Evolutionary conservation across 2,797 vertebrate species (phyloP).

Genomic region (Myripristis murdjan): DNA sequence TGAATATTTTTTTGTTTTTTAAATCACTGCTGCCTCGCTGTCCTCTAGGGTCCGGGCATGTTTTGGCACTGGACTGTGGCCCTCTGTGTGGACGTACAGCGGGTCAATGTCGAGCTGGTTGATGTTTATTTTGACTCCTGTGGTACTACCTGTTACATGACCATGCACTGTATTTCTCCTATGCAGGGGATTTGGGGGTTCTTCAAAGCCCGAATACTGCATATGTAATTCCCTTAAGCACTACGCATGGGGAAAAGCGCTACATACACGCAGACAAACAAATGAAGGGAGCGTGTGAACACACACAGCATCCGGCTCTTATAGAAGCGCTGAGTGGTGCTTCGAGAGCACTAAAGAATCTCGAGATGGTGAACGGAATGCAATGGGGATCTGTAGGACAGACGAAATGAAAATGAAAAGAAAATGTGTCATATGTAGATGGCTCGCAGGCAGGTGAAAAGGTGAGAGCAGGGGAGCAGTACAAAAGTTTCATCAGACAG

Average conservation of each 20-base stretch:
- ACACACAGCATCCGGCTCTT: constrained; percentile 9
- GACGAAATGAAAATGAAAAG: constrained; percentile 32
- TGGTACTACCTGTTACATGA: constrained; percentile 5
- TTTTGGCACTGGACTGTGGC: too few relatives aligned
- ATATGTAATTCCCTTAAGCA: constrained; percentile 19
- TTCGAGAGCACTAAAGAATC: constrained; percentile 31
- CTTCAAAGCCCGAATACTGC: too few relatives aligned
- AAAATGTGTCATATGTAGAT: constrained; percentile 40
- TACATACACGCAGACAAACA: constrained; percentile 12
- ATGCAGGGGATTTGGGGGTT: background rate
- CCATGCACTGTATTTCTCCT: constrained; percentile 19
- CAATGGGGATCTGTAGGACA: constrained; percentile 2
- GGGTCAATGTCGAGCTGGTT: too few relatives aligned
- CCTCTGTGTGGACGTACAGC: too few relatives aligned
- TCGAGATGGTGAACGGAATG: constrained; percentile 23
- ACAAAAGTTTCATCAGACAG: constrained; percentile 3
- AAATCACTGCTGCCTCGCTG: too few relatives aligned
- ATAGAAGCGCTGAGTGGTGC: background rate
- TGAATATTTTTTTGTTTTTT: too few relatives aligned
- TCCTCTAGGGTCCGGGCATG: too few relatives aligned
- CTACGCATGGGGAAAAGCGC: constrained; percentile 32
- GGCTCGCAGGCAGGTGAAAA: constrained; percentile 36
- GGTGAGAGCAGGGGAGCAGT: constrained; percentile 6
- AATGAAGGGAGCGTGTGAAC: constrained; percentile 3
- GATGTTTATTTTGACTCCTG: too few relatives aligned